Conservation (phyloP, 92 coral and sea anemone genomes). For the Palythoa grandiflora region DNA sequence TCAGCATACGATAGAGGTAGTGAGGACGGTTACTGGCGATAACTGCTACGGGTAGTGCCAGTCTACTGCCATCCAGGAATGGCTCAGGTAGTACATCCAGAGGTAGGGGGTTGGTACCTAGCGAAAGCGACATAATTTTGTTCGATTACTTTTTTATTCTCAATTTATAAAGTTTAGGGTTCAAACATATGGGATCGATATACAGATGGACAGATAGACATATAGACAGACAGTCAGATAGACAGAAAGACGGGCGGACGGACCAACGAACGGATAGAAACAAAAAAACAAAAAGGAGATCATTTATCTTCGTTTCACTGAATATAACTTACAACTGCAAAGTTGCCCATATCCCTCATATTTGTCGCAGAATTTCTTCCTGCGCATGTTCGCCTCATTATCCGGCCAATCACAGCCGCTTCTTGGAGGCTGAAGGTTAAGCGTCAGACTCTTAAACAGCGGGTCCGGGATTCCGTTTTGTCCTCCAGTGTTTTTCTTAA, state of each 20-base stretch:
- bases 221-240: neutral
- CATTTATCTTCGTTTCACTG: too few relatives aligned
- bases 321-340: constrained; percentile 75
- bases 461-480: constrained; percentile 56
- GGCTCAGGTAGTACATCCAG: constrained; percentile 79
- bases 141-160: neutral
- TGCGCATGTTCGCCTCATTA: constrained; percentile 54
- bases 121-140: neutral
- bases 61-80: constrained; percentile 68
- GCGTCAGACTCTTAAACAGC: constrained; percentile 55
- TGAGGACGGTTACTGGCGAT: constrained; percentile 98
- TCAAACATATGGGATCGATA: neutral
- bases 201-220: neutral
- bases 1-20: constrained; percentile 89
- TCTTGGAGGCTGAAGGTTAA: constrained; percentile 39
- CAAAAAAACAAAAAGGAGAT: too few relatives aligned
- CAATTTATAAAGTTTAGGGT: neutral
- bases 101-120: constrained; percentile 95
- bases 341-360: constrained; percentile 76
- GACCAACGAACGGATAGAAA: neutral
- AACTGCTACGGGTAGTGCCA: constrained; percentile 90
- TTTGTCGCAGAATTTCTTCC: constrained; percentile 77
- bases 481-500: constrained; percentile 52
- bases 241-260: neutral
- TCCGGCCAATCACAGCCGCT: constrained; percentile 70